Evolutionary conservation across 2,113 vertebrate species (phyloP).

Genomic region (Ammodytes marinus): DNA sequence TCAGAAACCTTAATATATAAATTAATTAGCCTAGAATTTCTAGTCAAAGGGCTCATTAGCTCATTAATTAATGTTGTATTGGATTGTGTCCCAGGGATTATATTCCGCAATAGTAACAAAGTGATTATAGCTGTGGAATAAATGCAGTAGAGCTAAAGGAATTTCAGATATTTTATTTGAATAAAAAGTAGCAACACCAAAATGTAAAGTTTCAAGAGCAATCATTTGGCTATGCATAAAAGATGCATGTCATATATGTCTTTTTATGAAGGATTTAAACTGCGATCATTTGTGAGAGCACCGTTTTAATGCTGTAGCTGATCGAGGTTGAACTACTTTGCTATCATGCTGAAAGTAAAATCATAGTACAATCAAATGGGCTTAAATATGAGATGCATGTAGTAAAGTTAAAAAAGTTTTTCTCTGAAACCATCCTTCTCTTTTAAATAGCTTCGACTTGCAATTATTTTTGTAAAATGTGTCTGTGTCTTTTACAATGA

Average conservation of each 20-base stretch:
- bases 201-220: not conserved
- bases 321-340: too few species aligned
- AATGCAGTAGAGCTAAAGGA: not conserved
- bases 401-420: too few species aligned
- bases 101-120: not conserved
- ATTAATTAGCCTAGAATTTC: too few species aligned
- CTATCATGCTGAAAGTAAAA: too few species aligned
- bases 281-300: too few species aligned
- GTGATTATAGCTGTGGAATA: not conserved
- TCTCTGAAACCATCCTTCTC: too few species aligned
- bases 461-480: not conserved
- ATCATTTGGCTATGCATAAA: not conserved
- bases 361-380: too few species aligned
- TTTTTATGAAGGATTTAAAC: too few species aligned
- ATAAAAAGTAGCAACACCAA: not conserved
- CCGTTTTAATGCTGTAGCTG: too few species aligned
- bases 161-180: too few species aligned
- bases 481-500: too few species aligned
- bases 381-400: too few species aligned
- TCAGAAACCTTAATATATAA: not conserved
- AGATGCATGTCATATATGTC: not conserved
- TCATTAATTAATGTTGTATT: not conserved
- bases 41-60: not conserved
- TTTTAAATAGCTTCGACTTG: not conserved
- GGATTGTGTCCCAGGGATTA: not conserved